Conservation (phyloP, 2,113 vertebrate species). For the Mirza zaza region DNA sequence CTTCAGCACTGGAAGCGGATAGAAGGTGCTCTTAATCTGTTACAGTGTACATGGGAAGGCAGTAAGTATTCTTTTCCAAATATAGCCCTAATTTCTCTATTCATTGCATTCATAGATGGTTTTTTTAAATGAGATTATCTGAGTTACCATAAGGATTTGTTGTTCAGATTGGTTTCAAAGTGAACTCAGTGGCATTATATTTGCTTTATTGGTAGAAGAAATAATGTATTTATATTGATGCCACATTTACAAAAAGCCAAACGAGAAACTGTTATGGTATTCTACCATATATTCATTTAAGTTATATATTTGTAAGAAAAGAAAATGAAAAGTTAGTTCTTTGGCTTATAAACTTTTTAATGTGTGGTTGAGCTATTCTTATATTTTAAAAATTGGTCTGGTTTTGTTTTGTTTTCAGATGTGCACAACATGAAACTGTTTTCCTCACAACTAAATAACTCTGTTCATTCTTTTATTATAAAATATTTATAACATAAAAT, state of each 20-base stretch:
- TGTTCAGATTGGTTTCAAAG: constrained; percentile 61
- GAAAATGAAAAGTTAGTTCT: constrained; percentile 22
- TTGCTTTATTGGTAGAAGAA: constrained; percentile 64
- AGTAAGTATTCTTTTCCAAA: constrained; percentile 88
- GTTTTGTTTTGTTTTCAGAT: constrained; percentile 19
- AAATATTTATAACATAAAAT: constrained; percentile 10
- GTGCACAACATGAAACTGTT: neutral
- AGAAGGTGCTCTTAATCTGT: constrained; percentile 96
- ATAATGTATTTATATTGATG: constrained; percentile 63
- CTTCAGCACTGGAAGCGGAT: constrained; percentile 99
- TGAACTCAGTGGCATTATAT: constrained; percentile 50
- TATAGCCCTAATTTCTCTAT: neutral
- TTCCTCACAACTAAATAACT: neutral
- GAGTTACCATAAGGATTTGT: constrained; percentile 53
- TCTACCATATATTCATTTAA: constrained; percentile 34
- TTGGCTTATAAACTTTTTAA: constrained; percentile 38
- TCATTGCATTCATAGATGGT: neutral
- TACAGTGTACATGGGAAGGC: constrained; percentile 99
- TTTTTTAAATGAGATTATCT: constrained; percentile 67
- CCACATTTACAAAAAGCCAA: constrained; percentile 58
- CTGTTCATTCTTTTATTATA: constrained; percentile 1
- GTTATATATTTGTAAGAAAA: constrained; percentile 37
- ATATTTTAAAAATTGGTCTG: neutral
- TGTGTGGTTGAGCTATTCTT: neutral
- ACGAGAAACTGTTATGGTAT: constrained; percentile 38